A percentile compares a stretch with the other conserved stretches of the same genome.
Evolutionary conservation across 92 coral and sea anemone genomes (phyloP).

Genomic region (Nematostella vectensis): DNA sequence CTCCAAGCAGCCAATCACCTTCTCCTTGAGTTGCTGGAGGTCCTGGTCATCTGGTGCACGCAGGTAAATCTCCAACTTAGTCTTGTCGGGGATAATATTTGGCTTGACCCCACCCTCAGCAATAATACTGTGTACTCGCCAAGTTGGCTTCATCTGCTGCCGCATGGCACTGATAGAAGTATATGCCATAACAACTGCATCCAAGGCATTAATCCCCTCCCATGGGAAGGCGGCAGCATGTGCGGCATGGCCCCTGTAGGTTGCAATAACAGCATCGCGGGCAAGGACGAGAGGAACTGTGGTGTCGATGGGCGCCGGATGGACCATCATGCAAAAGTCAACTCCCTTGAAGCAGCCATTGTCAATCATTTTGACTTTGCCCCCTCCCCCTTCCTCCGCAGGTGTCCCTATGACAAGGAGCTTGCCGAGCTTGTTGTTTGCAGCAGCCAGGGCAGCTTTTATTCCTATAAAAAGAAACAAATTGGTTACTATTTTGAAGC

Average conservation of each 20-base stretch:
- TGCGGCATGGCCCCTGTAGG: conserved; percentile 68
- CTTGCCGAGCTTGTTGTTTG: conserved; percentile 34
- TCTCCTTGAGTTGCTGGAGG: conserved; percentile 20
- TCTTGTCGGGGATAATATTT: conserved; percentile 53
- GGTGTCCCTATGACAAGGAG: conserved; percentile 70
- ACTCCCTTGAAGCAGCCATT: conserved; percentile 67
- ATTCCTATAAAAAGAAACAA: conserved; percentile 27
- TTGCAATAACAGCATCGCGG: conserved; percentile 14
- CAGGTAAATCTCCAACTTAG: conserved; percentile 24
- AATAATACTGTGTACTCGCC: conserved; percentile 75
- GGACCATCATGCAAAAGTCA: conserved; percentile 84
- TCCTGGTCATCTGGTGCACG: conserved; percentile 51
- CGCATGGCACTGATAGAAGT: conserved; percentile 53
- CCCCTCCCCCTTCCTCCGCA: conserved; percentile 77
- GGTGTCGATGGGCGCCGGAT: conserved; percentile 44
- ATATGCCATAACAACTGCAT: conserved; percentile 77
- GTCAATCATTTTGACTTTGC: conserved; percentile 67
- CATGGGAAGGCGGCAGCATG: conserved; percentile 96
- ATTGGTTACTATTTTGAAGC: neutral
- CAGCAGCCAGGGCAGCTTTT: conserved; percentile 58
- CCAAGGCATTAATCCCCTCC: conserved; percentile 86
- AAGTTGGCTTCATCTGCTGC: conserved; percentile 89
- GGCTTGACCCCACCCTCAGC: conserved; percentile 72
- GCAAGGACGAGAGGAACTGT: conserved; percentile 39
- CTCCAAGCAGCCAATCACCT: conserved; percentile 45